Evolutionary conservation across 1,140 invertebrate genomes (phyloP).

Genomic region (Cydia amplana): DNA sequence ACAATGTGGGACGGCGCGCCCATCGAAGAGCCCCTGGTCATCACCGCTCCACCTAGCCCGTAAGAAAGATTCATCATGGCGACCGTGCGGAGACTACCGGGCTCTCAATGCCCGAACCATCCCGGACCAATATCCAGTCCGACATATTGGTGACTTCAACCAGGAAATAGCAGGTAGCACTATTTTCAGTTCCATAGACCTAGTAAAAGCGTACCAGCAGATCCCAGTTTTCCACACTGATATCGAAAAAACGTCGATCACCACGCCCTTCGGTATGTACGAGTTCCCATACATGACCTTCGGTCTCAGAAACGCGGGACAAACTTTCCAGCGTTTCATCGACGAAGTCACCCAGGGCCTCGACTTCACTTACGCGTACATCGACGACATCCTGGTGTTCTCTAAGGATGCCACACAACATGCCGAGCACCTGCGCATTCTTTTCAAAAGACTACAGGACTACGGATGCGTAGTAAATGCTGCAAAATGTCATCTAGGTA

Average conservation of each 20-base stretch:
- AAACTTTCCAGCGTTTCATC: slow-evolving; percentile 64
- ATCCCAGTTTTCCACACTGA: slow-evolving; percentile 58
- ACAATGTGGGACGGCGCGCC: slow-evolving; percentile 46
- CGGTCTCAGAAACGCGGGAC: slow-evolving; percentile 45
- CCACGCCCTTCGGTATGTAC: slow-evolving; percentile 53
- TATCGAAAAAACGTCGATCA: slow-evolving; percentile 63
- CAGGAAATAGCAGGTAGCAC: slow-evolving; percentile 35
- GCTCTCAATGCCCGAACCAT: slow-evolving; percentile 50
- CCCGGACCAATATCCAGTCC: slow-evolving; percentile 68
- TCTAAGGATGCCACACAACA: slow-evolving; percentile 52
- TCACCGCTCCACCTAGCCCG: slow-evolving; percentile 65
- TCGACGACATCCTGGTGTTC: slow-evolving; percentile 78
- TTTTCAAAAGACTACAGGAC: slow-evolving; percentile 46
- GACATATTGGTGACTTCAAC: slow-evolving; percentile 55
- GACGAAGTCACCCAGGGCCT: slow-evolving; percentile 62
- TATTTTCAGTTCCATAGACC: slow-evolving; percentile 34
- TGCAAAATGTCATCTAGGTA: not conserved
- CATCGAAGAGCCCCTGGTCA: slow-evolving; percentile 60
- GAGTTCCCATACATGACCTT: slow-evolving; percentile 56
- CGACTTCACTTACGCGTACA: not conserved
- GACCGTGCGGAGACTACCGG: slow-evolving; percentile 63
- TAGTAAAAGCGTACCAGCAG: slow-evolving; percentile 52
- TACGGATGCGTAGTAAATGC: slow-evolving; percentile 45
- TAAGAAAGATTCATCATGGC: slow-evolving; percentile 64
- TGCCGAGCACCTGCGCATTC: slow-evolving; percentile 42